Conservation (phyloP, 1,140 invertebrate species). For the Maniola jurtina region DNA sequence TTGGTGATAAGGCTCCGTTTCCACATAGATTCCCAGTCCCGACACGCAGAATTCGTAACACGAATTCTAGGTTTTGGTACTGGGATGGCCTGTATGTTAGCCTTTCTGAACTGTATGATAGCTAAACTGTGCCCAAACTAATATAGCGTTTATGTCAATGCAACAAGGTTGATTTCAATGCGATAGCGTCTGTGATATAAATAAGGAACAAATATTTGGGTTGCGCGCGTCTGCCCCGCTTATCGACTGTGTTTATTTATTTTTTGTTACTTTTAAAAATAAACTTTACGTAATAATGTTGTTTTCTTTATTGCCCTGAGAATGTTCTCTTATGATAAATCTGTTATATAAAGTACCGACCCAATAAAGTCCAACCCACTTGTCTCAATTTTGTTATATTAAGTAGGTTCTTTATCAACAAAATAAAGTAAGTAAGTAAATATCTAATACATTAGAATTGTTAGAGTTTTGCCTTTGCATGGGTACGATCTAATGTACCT, state of each 20-base stretch:
- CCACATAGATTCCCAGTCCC: too few species aligned
- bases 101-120: not conserved
- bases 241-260: conserved; percentile 40
- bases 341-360: too few species aligned
- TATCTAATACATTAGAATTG: too few species aligned
- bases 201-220: conserved; percentile 39
- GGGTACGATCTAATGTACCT: too few species aligned
- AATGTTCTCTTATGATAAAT: not conserved
- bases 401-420: too few species aligned
- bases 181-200: conserved; percentile 50
- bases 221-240: conserved; percentile 30
- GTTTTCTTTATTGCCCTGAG: conserved; percentile 33
- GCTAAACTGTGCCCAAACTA: conserved; percentile 3
- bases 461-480: too few species aligned
- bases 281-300: conserved; percentile 35
- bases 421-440: too few species aligned
- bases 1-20: too few species aligned
- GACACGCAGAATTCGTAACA: too few species aligned
- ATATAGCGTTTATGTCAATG: conserved; percentile 22
- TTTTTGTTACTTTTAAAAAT: conserved; percentile 37
- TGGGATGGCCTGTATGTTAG: not conserved
- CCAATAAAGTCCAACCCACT: too few species aligned
- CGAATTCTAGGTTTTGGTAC: too few species aligned
- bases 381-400: too few species aligned
- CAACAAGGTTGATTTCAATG: conserved; percentile 27